Base-by-base conservation (phyloP, 1,140 invertebrate genomes). In the Galleria mellonella region DNA sequence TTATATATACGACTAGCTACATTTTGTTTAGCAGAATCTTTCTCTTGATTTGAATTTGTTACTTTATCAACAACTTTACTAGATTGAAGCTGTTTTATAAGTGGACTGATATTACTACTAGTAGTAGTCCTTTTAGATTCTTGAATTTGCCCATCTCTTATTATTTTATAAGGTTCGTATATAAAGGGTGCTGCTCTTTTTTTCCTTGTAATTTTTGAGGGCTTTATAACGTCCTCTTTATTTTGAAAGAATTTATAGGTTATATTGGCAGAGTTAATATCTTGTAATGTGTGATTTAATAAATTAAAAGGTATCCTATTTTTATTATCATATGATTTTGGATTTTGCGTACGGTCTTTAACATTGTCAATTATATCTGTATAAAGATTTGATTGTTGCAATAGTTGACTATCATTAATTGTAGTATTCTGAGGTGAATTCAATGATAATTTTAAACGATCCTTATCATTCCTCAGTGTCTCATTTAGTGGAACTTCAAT, bases 161-260 rank as follows among this genome's bases (percentile, higher is more conserved):
- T 82, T 35, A 87, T 83, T 74, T 85, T 86, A 44, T 85, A 86
- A 4, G 85, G 83, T 55, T 86, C 82, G 38, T 86, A 85, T 15
- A 81, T 49, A 65, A 86, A 86, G 28, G 74, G 63, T n/a, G 74
- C 46, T 28, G 73, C 62, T 52, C 85, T 60, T 51, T 66, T 85
- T 39, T 45, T 71, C 64, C 83, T 64, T 23, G 54, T 27, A 9
- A 12, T 45, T 41, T 11, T 9, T 11, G 50, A 36, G n/a, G 47
- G 10, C 49, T 48, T 62, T 7, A 43, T 62, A 7, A 62, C 11
- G 17, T 67, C 47, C 47, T 72, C 53, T 53, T 60, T 69, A 39
- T 63, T 70, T 43, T 51, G 33, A 40, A 47, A 65, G 9, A 51
- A 48, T n/a, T 55, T 30, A 30, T 69, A 63, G 11, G 51, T 51